Conservation (phyloP, 2,113 vertebrate genomes). For the Takifugu flavidus region DNA sequence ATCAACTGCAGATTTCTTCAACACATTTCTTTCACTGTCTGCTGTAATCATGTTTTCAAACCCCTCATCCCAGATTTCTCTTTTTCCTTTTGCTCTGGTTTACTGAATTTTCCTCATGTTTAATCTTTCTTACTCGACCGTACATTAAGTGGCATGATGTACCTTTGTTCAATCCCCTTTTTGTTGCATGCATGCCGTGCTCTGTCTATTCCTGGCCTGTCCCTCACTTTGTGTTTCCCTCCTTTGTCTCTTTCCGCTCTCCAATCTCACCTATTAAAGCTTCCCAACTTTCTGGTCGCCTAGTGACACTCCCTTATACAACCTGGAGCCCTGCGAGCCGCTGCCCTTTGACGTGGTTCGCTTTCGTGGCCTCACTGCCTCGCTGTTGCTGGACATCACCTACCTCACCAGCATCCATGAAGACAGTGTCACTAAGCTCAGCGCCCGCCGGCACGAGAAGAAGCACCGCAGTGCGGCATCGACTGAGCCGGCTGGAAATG, state of each 20-base stretch:
- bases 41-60: not conserved
- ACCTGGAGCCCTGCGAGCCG: constrained; percentile 96
- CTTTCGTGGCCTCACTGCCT: constrained; percentile 91
- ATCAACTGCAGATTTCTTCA: not conserved
- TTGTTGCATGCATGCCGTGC: constrained; percentile 45
- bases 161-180: constrained; percentile 3
- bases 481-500: constrained; percentile 60
- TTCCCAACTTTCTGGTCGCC: constrained; percentile 99
- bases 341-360: constrained; percentile 92
- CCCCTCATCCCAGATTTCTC: not conserved
- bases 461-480: constrained; percentile 73
- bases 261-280: constrained; percentile 94
- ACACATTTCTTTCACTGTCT: constrained; percentile 6
- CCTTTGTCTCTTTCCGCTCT: constrained; percentile 77
- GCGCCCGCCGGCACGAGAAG: constrained; percentile 86
- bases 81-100: not conserved
- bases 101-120: not conserved
- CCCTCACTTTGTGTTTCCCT: constrained; percentile 72
- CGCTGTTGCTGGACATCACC: constrained; percentile 93
- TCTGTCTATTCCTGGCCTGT: constrained; percentile 52
- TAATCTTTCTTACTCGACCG: not conserved
- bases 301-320: constrained; percentile 98
- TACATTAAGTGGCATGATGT: not conserved
- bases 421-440: constrained; percentile 81
- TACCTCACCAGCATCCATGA: constrained; percentile 94